A percentile compares a stretch with the other conserved stretches of the same genome.
These are phyloP conservation scores for Spisula solida DNA, from an alignment of 2,888 invertebrate species.

Conservation along the genomic window DNA sequence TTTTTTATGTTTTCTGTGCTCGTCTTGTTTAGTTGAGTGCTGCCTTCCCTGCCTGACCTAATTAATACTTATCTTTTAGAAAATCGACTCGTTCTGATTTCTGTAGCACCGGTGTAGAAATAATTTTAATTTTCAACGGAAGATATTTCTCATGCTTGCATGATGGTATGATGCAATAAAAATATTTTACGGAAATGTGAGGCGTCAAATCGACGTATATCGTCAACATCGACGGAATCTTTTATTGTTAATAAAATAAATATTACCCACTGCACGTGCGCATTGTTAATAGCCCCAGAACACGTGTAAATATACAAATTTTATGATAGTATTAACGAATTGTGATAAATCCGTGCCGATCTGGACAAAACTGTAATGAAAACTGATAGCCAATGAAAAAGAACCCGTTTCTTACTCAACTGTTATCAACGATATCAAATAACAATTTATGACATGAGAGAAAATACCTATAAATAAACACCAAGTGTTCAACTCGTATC, in stretches of 20 bases:
- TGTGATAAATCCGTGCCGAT: constrained; percentile 16
- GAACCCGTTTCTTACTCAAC: background rate
- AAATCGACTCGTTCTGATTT: background rate
- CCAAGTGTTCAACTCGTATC: background rate
- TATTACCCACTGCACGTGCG: constrained; percentile 3
- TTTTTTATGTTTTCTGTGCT: too few species aligned
- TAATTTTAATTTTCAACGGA: background rate
- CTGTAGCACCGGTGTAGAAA: background rate
- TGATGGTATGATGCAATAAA: background rate
- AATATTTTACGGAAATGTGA: background rate
- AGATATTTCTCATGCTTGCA: too few species aligned
- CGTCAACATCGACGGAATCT: background rate
- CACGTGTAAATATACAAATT: constrained; percentile 4
- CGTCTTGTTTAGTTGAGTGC: too few species aligned
- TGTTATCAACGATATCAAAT: background rate
- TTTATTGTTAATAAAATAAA: constrained; percentile 26
- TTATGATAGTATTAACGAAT: constrained; percentile 5
- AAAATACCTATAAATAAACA: constrained; percentile 7
- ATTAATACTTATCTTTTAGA: too few species aligned
- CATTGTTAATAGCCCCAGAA: background rate
- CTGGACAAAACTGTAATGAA: background rate
- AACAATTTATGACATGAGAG: background rate
- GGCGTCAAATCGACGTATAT: background rate
- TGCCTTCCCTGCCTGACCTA: too few species aligned
- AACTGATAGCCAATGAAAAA: constrained; percentile 3